Conservation (phyloP, 1,140 invertebrate species). For the Drosophila gunungcola region DNA sequence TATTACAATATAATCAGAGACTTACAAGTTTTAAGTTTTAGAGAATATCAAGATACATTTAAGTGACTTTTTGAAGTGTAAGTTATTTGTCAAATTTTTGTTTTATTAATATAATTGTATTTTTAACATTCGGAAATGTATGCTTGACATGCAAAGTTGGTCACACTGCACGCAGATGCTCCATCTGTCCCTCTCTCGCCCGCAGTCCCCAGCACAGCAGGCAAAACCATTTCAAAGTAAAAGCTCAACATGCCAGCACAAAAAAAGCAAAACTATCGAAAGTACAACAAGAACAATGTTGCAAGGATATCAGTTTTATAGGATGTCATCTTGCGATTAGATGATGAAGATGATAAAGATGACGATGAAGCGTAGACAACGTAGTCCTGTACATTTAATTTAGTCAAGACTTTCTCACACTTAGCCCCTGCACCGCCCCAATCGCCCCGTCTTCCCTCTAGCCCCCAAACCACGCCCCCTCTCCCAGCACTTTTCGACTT, state of each 20-base stretch:
- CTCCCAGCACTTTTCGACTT: constrained; percentile 32
- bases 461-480: neutral
- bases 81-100: neutral
- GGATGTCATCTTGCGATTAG: constrained; percentile 7
- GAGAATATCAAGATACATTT: neutral
- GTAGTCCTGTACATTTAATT: constrained; percentile 73
- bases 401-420: constrained; percentile 53
- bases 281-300: constrained; percentile 55
- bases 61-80: neutral
- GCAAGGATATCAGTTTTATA: constrained; percentile 14
- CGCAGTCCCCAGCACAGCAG: constrained; percentile 52
- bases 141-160: constrained; percentile 13
- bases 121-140: neutral
- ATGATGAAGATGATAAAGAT: constrained; percentile 27
- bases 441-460: neutral
- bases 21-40: too few species aligned
- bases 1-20: neutral
- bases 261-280: constrained; percentile 61
- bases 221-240: constrained; percentile 80
- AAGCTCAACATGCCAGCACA: constrained; percentile 79
- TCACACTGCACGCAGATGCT: constrained; percentile 16
- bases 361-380: constrained; percentile 36
- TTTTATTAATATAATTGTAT: too few species aligned
- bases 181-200: constrained; percentile 22
- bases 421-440: constrained; percentile 34